A percentile compares a stretch with the other conserved stretches of the same genome.
Evolutionary conservation across 1,140 invertebrate species (phyloP).

Genomic region (Amyelois transitella): DNA sequence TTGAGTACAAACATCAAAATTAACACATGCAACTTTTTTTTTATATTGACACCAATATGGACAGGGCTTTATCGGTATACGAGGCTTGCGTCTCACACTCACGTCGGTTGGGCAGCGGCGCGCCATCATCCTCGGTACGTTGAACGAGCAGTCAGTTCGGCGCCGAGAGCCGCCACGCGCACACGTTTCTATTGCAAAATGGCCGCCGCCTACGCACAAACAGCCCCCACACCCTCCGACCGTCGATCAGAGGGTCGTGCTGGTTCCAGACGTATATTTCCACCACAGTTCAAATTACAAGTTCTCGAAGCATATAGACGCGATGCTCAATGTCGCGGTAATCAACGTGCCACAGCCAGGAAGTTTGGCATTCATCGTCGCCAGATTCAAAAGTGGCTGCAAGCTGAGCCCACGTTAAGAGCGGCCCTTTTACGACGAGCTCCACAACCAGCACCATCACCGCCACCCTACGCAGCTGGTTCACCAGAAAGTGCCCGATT

Average conservation of each 20-base stretch:
- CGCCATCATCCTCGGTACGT: conserved; percentile 61
- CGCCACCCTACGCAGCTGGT: conserved; percentile 52
- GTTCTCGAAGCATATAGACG: conserved; percentile 88
- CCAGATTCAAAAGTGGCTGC: conserved; percentile 92
- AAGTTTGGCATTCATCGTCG: conserved; percentile 90
- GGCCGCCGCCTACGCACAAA: conserved; percentile 59
- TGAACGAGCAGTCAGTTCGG: conserved; percentile 65
- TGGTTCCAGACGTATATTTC: conserved; percentile 87
- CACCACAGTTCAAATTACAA: conserved; percentile 88
- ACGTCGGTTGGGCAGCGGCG: conserved; percentile 74
- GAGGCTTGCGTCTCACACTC: conserved; percentile 60
- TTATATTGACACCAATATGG: conserved; percentile 40
- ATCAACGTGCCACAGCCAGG: conserved; percentile 88
- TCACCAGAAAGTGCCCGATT: conserved; percentile 60
- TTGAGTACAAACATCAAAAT: no score
- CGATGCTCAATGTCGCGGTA: conserved; percentile 88
- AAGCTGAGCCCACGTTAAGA: conserved; percentile 84
- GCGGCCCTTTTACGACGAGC: conserved; percentile 76
- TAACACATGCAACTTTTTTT: no score
- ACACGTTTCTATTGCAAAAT: conserved; percentile 45
- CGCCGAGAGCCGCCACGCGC: conserved; percentile 58
- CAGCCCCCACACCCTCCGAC: conserved; percentile 60
- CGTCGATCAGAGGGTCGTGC: conserved; percentile 73
- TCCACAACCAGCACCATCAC: conserved; percentile 55
- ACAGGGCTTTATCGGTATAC: conserved; percentile 42